Evolutionary conservation across 2,113 vertebrate species (phyloP).

Genomic region (Chauna torquata): DNA sequence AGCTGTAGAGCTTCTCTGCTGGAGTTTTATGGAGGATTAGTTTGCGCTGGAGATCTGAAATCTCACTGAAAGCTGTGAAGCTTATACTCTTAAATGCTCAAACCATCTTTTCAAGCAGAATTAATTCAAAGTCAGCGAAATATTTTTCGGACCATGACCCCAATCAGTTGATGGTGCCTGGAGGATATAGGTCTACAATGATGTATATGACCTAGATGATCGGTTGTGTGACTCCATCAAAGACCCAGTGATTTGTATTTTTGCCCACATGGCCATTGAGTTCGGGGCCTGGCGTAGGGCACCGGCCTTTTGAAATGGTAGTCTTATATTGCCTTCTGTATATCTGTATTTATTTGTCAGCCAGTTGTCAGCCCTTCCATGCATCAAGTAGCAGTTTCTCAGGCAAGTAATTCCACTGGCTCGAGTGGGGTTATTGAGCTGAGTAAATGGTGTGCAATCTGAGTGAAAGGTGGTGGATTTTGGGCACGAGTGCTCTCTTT

Average conservation of each 20-base stretch:
- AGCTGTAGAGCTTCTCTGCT: neutral
- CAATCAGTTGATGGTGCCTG: neutral
- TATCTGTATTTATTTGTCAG: neutral
- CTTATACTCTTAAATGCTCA: neutral
- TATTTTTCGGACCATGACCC: neutral
- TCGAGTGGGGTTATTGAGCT: neutral
- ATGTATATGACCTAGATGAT: neutral
- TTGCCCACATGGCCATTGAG: neutral
- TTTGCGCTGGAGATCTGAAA: neutral
- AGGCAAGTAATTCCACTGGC: neutral
- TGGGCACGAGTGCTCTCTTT: neutral
- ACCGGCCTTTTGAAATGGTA: neutral
- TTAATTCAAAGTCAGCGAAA: neutral
- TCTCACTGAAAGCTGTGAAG: slow-evolving; percentile 1
- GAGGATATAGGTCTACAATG: neutral
- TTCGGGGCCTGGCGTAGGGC: neutral
- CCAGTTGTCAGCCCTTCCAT: neutral
- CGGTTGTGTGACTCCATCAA: neutral
- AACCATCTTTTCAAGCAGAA: neutral
- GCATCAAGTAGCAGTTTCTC: neutral
- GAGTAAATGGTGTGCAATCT: neutral
- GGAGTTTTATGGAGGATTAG: neutral
- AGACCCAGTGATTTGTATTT: neutral
- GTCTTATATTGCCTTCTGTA: neutral
- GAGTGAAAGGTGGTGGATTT: neutral